These are phyloP conservation scores for Oceanodroma tethys DNA, from an alignment of 2,113 vertebrate genomes.

Conservation along the genomic window DNA sequence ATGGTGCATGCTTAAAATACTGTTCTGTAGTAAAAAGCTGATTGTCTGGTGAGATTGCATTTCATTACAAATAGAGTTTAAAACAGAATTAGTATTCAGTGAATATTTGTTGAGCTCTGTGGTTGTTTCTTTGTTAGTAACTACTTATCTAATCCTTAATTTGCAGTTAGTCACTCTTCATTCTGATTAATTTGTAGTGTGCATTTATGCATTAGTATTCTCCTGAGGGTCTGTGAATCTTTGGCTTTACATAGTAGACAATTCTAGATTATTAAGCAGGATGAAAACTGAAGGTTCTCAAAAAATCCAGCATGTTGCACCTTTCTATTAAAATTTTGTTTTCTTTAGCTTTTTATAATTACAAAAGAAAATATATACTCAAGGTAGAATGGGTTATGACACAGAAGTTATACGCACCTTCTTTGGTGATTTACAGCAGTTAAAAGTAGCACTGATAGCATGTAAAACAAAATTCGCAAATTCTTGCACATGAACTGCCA, in stretches of 20 bases:
- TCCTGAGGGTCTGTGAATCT: not conserved
- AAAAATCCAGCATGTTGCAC: not conserved
- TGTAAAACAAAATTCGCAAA: not conserved
- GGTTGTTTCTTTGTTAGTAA: not conserved
- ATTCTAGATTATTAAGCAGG: not conserved
- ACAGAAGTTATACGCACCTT: not conserved
- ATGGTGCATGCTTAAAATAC: not conserved
- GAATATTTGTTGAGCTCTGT: not conserved
- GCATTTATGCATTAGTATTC: not conserved
- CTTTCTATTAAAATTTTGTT: not conserved
- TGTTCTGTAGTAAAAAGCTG: not conserved
- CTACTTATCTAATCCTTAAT: not conserved
- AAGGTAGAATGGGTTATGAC: not conserved
- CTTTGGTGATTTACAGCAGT: not conserved
- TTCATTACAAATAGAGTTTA: not conserved
- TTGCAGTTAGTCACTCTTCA: not conserved
- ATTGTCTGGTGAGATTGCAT: not conserved
- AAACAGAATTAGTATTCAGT: not conserved
- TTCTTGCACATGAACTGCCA: not conserved
- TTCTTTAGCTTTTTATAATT: not conserved
- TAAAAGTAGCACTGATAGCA: not conserved
- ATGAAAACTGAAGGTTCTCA: not conserved
- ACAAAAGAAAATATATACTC: not conserved
- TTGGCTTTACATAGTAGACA: not conserved
- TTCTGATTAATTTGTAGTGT: not conserved